Base-by-base conservation (phyloP, 2,888 invertebrate species). In the Prenolepis imparis region DNA sequence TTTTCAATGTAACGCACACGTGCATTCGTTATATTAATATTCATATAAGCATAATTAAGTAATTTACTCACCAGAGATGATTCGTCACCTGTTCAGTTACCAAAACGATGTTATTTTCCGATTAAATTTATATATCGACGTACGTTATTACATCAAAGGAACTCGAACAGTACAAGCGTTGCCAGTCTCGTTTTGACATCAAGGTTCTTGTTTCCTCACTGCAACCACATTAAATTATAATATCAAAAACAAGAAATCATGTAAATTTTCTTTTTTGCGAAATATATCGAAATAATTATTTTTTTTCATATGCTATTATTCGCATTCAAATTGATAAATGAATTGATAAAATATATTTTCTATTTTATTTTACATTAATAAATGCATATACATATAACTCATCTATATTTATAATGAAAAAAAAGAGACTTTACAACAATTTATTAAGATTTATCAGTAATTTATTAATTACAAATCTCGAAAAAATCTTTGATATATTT, bases 11-110 rank as follows among this genome's bases (percentile, higher is more conserved):
- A 44, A 8, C 18, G 5, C 5, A 44, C 0, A 15, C 15, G 5
- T 18, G 44, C 44, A 9, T 28, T 28, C 6, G 9, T 52, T 9
- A 36, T 36, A 70, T 52, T 68, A 48, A 44, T 44, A 68, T n/a
- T 68, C 5, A n/a, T 67, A 28, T 24, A 67, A 68, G 21, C 2
- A 28, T 32, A 70, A 70, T 70, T 52, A 52, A 70, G 2, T 15
- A 70, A 70, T 68, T 28, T n/a, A 68, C 9, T 48, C 32, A 70
- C 32, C 52, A 57, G 21, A 57, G 57, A 9, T 18, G 39, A 72
- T 57, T 57, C 15, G 21, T 3, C 18, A 68, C 12, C 5, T 48
- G 28, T 1, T n/a, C 8, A 57, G 32, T n/a, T 18, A 18, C 1
- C 36, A 15, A 9, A 55, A 9, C 18, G 15, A 36, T 21, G 8